Evolutionary conservation across 2,797 vertebrate species (phyloP).

Genomic region (Melanotaenia pygmaea): DNA sequence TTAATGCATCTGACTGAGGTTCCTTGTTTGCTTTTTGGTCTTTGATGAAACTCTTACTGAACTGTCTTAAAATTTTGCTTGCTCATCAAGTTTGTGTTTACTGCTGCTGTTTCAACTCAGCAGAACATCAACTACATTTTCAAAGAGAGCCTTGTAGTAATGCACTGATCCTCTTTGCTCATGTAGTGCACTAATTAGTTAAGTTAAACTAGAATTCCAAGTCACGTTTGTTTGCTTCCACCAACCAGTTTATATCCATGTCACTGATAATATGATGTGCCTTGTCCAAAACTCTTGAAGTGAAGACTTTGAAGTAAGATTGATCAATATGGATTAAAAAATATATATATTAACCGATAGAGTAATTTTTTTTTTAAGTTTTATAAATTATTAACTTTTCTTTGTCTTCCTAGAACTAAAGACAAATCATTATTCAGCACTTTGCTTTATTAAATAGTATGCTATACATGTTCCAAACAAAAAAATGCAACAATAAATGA

Average conservation of each 20-base stretch:
- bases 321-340: neutral
- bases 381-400: neutral
- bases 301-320: neutral
- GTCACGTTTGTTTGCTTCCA: neutral
- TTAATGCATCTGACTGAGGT: conserved; percentile 23
- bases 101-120: conserved; percentile 20
- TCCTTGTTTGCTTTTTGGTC: conserved; percentile 20
- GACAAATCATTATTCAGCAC: too few species aligned
- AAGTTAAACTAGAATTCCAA: conserved; percentile 21
- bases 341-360: neutral
- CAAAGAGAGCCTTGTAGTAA: conserved; percentile 1
- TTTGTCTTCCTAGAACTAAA: neutral
- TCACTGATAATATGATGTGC: neutral
- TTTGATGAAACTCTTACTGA: conserved; percentile 25
- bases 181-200: conserved; percentile 36
- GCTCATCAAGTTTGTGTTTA: conserved; percentile 28
- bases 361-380: neutral
- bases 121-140: conserved; percentile 34
- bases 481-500: neutral
- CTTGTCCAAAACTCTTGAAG: neutral
- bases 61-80: conserved; percentile 30
- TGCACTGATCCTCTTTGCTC: conserved; percentile 42
- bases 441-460: neutral
- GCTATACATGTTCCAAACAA: neutral
- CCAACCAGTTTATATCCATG: neutral